Evolutionary conservation across 2,797 vertebrate species (phyloP), one percentile per base, ranked within the genome.

Genomic region (Nyctibius grandis): DNA sequence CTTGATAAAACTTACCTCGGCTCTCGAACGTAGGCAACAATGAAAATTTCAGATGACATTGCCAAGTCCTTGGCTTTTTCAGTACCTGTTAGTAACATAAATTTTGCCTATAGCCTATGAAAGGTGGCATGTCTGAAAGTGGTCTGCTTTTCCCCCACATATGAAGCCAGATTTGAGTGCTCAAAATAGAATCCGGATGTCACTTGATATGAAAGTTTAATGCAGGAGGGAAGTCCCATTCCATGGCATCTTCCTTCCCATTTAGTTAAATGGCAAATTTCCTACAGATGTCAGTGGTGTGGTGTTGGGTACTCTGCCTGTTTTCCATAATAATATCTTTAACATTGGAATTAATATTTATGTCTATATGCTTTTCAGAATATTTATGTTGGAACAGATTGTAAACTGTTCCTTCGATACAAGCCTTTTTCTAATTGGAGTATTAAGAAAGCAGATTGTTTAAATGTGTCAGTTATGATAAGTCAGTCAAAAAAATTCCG

Each of bases 1-100:
- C 40, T 60, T 67, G 17, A 47, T 48, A 3, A 18, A 40, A 14
- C 16, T 63, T 45, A 3, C 4, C 25, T 51, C 26, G 60, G 33
- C 48, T 63, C 63, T 26, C 3, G 2, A 44, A n/a, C 13, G 21
- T 1, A 3, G 57, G 57, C n/a, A 80, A 6, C 1, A 8, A 1
- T 36, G 57, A 73, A 4, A 33, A 22, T 65, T 33, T 34, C 57
- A 26, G 63, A 11, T 2, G 11, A 19, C 15, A 1, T 5, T 76
- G 47, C 68, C n/a, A 47, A 25, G 33, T 64, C 48, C 40, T 31
- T 42, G 44, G 33, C 38, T 61, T 57, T 54, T 47, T 21, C 78
- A 51, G 44, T 5, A 9, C 26, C 47, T 54, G 5, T 22, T 25
- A n/a, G 10, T 19, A 48, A 9, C 12, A 3, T 15, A 26, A 19